Base-by-base conservation (phyloP, 2,888 invertebrate species). In the Ditylenchus weischeri region DNA sequence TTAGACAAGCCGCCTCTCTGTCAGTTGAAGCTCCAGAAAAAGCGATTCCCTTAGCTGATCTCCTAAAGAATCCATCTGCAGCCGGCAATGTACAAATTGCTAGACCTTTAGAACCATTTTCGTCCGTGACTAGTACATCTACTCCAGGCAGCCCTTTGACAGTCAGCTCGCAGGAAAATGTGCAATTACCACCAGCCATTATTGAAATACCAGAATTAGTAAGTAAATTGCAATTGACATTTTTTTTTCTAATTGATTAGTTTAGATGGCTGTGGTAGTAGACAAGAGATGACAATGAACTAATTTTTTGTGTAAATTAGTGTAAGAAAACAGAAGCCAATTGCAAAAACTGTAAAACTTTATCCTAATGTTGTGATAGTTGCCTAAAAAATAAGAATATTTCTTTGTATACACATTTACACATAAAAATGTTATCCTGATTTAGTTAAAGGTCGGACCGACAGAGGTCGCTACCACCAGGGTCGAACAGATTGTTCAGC, bases 21-120 rank as follows among this genome's bases (percentile, higher is more conserved):
- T 51, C 51, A 23, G 43, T 43, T 10, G 5, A 3, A 43, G 15
- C 3, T 2, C 8, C 43, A 15, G 54, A 54, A 54, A 54, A 54
- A 54, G 23, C 54, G 11, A 29, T 54, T 54, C 54, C 54, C n/a
- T 54, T 54, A 29, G 54, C 54, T 7, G 54, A 54, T 21, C 11
- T 54, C 10, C 54, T 18, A 4, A 54, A 29, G 10, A 23, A 54
- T 18, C 54, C 21, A 54, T 2, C 54, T 29, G 29, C 13, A 29
- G 23, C n/a, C 1, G 54, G 54, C 21, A 29, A 54, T 23, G 54
- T 54, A 1, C 54, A 54, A 54, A 54, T 54, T 7, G 54, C 10
- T 21, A 11, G 29, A 11, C 54, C 54, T 15, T 54, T 54, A n/a
- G 54, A 54, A n/a, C 54, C n/a, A 11, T 54, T 54, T 54, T 15